A percentile compares a stretch with the other conserved stretches of the same genome.
Conservation (phyloP, 2,888 invertebrate species). For the Gastracanthus pulcherrimus region DNA sequence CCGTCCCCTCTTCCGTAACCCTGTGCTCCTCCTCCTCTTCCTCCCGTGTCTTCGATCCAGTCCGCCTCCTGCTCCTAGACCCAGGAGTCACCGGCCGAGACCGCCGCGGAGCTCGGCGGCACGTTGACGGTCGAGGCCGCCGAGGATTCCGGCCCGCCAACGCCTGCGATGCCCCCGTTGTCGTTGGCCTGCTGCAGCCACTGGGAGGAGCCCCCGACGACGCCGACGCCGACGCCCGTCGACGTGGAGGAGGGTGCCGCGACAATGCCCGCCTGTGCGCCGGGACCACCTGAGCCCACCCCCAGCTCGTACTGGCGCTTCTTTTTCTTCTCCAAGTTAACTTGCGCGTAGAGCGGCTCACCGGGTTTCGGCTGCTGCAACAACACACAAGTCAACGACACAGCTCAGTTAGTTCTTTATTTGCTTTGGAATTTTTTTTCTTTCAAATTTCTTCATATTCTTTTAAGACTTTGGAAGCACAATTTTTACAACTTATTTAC, state of each 20-base stretch:
- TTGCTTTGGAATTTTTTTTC: slow-evolving; percentile 58
- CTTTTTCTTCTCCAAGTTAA: slow-evolving; percentile 82
- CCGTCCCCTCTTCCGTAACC: slow-evolving; percentile 45
- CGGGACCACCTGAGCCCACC: slow-evolving; percentile 74
- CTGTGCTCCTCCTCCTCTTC: slow-evolving; percentile 33
- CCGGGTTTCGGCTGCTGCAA: slow-evolving; percentile 79
- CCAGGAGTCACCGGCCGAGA: slow-evolving; percentile 79
- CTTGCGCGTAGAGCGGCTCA: slow-evolving; percentile 83
- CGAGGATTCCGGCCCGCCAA: slow-evolving; percentile 62
- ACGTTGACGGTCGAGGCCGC: slow-evolving; percentile 70
- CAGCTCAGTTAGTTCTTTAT: slow-evolving; percentile 56
- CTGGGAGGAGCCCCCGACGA: slow-evolving; percentile 65
- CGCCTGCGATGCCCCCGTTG: slow-evolving; percentile 63
- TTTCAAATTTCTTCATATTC: background rate
- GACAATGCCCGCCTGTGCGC: slow-evolving; percentile 61
- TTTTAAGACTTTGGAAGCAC: background rate
- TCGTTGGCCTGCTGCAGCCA: slow-evolving; percentile 63
- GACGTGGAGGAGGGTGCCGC: slow-evolving; percentile 63
- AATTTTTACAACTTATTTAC: background rate
- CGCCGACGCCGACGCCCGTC: slow-evolving; percentile 61
- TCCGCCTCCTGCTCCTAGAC: slow-evolving; percentile 68
- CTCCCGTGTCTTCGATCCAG: slow-evolving; percentile 59
- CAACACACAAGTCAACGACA: slow-evolving; percentile 74
- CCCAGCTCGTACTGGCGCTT: slow-evolving; percentile 78
- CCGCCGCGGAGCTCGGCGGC: slow-evolving; percentile 71